Evolutionary conservation across 64 coral and sea anemone genomes (phyloP).

Genomic region (Stylophora pistillata): DNA sequence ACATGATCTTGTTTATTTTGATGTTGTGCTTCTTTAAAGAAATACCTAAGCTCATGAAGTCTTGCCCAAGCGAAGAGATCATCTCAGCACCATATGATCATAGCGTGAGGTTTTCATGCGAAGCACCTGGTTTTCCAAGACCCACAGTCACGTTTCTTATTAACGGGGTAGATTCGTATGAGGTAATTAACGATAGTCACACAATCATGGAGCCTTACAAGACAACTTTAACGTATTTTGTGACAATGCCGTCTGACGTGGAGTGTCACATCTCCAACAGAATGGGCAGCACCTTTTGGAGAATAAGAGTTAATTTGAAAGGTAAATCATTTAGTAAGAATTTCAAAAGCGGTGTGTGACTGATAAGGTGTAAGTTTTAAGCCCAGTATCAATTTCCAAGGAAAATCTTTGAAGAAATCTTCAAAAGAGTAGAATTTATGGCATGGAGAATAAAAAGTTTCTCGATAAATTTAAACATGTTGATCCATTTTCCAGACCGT

Average conservation of each 20-base stretch:
- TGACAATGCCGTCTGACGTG: conserved; percentile 48
- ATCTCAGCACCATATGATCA: neutral
- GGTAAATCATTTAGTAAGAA: neutral
- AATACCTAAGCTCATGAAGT: conserved; percentile 20
- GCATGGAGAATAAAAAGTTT: too few species aligned
- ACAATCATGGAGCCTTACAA: conserved; percentile 14
- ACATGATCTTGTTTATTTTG: neutral
- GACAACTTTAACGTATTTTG: conserved; percentile 25
- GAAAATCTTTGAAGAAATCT: too few species aligned
- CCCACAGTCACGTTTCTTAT: conserved; percentile 22
- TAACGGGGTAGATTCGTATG: conserved; percentile 3
- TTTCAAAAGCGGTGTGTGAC: neutral
- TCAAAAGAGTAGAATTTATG: too few species aligned
- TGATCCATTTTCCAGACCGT: too few species aligned
- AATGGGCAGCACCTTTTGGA: conserved; percentile 3
- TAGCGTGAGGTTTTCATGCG: conserved; percentile 5
- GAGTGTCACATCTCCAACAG: conserved; percentile 34
- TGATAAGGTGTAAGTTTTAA: neutral
- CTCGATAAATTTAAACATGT: too few species aligned
- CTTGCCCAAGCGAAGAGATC: neutral
- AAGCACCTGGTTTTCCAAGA: conserved; percentile 51
- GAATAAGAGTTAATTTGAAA: conserved; percentile 30
- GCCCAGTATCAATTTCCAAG: too few species aligned
- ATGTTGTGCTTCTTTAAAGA: conserved; percentile 23
- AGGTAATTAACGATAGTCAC: neutral